Percentiles rank a stretch among this genome's conserved stretches.
Evolutionary conservation across 2,797 vertebrate species (phyloP).

Genomic region (Gambelia wislizenii): DNA sequence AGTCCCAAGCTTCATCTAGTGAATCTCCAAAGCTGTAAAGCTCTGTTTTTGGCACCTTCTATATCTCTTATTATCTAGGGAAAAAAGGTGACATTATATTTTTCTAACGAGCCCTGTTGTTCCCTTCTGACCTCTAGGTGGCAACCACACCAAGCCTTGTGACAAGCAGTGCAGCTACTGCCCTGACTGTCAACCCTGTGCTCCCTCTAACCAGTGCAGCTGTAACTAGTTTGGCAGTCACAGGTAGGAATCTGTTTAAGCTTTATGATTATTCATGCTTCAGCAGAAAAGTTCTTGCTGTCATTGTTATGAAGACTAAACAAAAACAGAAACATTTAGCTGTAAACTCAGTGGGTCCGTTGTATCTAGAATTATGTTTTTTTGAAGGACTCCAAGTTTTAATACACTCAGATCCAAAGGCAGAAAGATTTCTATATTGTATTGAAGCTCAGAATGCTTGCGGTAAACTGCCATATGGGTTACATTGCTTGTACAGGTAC

Average conservation of each 20-base stretch:
- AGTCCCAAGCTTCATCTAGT: not conserved
- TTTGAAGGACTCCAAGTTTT: conserved; percentile 1
- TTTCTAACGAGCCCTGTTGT: conserved; percentile 45
- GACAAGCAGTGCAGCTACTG: conserved; percentile 94
- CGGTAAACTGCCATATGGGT: not conserved
- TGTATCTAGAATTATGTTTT: not conserved
- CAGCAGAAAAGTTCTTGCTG: not conserved
- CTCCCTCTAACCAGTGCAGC: conserved; percentile 94
- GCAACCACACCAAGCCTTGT: conserved; percentile 98
- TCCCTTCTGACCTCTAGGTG: conserved; percentile 84
- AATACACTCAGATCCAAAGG: not conserved
- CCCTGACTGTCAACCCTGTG: conserved; percentile 95
- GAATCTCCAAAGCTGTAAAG: not conserved
- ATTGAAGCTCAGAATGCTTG: not conserved
- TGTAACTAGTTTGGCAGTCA: conserved; percentile 88
- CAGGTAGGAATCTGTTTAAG: conserved; percentile 82
- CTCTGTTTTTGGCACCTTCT: not conserved
- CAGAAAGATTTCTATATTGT: not conserved
- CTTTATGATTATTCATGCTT: not conserved
- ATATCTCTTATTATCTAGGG: not conserved
- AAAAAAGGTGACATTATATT: not conserved
- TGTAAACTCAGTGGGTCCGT: not conserved
- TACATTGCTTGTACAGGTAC: not conserved
- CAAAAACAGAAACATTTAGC: not conserved
- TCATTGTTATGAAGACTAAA: not conserved